phyloP scores from a whole-genome alignment of 2,113 vertebrate genomes.

The Gambusia affinis region DNA sequence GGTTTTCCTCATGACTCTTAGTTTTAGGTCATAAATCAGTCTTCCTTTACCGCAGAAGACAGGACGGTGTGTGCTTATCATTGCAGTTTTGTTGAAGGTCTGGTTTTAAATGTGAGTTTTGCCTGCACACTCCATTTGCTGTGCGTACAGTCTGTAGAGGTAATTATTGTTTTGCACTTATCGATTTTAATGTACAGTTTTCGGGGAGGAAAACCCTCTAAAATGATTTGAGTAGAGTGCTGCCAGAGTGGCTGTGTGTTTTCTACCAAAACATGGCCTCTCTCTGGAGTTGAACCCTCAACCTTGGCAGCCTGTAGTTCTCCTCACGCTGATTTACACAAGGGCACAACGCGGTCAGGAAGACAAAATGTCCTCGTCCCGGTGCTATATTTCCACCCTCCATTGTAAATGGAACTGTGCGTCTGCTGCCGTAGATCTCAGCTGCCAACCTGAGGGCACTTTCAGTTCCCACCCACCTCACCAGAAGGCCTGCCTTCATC shows the following conservation, averaged over 20 bases:
- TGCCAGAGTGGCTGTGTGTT: neutral
- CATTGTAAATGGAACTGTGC: conserved; percentile 40
- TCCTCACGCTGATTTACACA: conserved; percentile 33
- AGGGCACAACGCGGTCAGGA: neutral
- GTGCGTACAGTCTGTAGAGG: conserved; percentile 42
- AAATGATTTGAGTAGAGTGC: too few species aligned
- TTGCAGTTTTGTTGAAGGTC: conserved; percentile 26
- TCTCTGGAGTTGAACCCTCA: conserved; percentile 14
- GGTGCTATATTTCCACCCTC: conserved; percentile 11
- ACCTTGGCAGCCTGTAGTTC: neutral
- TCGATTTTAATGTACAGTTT: too few species aligned
- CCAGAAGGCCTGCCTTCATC: conserved; percentile 18
- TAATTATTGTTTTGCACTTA: neutral
- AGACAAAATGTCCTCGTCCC: conserved; percentile 10
- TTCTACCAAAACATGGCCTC: neutral
- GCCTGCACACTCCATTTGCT: conserved; percentile 44
- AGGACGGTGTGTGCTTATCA: conserved; percentile 37
- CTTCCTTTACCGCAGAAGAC: conserved; percentile 2
- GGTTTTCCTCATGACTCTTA: neutral
- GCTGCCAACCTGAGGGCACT: conserved; percentile 28
- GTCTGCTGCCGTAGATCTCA: conserved; percentile 12
- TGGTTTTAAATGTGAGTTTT: conserved; percentile 45
- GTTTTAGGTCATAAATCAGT: neutral
- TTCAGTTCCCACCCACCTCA: conserved; percentile 30
- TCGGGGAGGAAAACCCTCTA: too few species aligned